Evolutionary conservation across 1,140 invertebrate species (phyloP), one percentile per base, ranked within the genome.

Genomic region (Dolichoris vasculosae): DNA sequence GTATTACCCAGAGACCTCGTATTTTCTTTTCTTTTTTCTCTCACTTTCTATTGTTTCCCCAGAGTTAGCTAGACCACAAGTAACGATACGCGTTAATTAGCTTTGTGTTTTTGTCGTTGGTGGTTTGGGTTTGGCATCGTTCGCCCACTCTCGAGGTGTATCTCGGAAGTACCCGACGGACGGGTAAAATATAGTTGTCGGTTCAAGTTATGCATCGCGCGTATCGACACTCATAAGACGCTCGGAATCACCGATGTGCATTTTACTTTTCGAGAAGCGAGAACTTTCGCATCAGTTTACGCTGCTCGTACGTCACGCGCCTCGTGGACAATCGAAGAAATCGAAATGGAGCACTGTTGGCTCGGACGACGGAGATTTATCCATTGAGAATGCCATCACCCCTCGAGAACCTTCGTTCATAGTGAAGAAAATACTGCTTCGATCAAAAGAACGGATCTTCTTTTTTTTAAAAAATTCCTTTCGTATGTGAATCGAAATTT

Each of bases 51-150:
- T 8, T 77, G 1, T 32, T 0, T 35, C 30, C 43, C 7, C n/a
- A 23, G 79, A 11, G 79, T 64, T 11, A 26, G 69, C 1, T 38
- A 6, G 40, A 78, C 73, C 82, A 40, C 75, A 83, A 26, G 35
- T 77, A 48, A 78, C 83, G 43, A 79, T 79, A 79, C 30, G 84
- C 77, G 69, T 85, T 85, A 85, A 81, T 85, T 80, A 85, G 67
- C 84, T 32, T 51, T 38, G 38, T 85, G 78, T 78, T 85, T 80
- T 85, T 64, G 51, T 69, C 38, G 13, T 30, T 11, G 55, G 63
- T 35, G 32, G n/a, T n/a, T 51, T 7, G 30, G 20, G 64, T 38
- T n/a, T 38, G 3, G 38, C 38, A 3, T 11, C 7, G 30, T 67
- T 67, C 32, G 15, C 59, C 15, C 59, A 48, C 63, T 40, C 43